Percentiles rank a stretch among this genome's conserved stretches.
Evolutionary conservation across 1,140 invertebrate genomes (phyloP).

Genomic region (Temnothorax curvispinosus): DNA sequence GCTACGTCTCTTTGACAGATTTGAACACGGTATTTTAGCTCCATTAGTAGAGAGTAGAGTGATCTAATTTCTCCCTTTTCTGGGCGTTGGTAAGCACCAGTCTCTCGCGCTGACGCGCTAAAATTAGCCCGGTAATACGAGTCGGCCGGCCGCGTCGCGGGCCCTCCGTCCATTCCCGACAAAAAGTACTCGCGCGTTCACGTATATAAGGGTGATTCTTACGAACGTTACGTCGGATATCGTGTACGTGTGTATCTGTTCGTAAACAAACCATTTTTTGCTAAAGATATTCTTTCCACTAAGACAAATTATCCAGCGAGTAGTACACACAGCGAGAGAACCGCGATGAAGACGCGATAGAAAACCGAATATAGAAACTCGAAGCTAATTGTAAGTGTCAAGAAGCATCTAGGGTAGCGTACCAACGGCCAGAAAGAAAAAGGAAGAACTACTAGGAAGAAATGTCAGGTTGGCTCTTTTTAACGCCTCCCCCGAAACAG

Average conservation of each 20-base stretch:
- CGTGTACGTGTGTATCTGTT: not conserved
- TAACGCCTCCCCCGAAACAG: conserved; percentile 61
- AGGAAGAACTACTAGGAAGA: not conserved
- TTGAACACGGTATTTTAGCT: conserved; percentile 71
- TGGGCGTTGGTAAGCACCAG: conserved; percentile 63
- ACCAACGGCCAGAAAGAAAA: conserved; percentile 66
- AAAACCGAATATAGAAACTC: not conserved
- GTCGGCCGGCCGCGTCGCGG: conserved; percentile 5
- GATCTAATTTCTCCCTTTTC: conserved; percentile 64
- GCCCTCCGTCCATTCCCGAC: conserved; percentile 6
- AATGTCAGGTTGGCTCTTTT: conserved; percentile 67
- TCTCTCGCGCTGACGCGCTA: conserved; percentile 22
- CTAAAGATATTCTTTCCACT: not conserved
- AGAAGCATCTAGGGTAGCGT: not conserved
- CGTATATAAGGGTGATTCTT: not conserved
- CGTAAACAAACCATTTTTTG: conserved; percentile 9
- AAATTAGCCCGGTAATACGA: conserved; percentile 50
- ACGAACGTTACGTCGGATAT: not conserved
- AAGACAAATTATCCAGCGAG: too few relatives aligned
- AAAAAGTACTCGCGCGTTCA: conserved; percentile 5
- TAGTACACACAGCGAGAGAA: not conserved
- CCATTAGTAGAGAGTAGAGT: conserved; percentile 65
- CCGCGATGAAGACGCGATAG: not conserved
- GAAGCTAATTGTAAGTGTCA: conserved; percentile 1
- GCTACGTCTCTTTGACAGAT: conserved; percentile 68